phyloP scores from a whole-genome alignment of 1,140 invertebrate genomes.

The Drosophila persimilis region DNA sequence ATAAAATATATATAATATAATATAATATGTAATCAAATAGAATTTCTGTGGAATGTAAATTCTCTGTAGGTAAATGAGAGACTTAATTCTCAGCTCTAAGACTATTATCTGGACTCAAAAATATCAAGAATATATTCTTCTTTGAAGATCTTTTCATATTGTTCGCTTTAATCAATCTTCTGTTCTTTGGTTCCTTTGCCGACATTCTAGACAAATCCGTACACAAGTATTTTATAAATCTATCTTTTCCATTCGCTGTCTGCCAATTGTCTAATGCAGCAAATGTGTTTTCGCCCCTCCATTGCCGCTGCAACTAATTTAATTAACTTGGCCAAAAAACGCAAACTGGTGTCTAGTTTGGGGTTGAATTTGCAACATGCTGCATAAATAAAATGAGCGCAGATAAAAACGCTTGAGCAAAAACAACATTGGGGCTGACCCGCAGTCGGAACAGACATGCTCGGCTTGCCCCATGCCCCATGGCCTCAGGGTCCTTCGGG shows the following conservation, averaged over 20 bases:
- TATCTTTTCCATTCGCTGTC: conserved; percentile 5
- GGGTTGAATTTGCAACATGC: conserved; percentile 43
- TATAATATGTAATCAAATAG: no score
- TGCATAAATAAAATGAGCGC: conserved; percentile 68
- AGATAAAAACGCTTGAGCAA: conserved; percentile 53
- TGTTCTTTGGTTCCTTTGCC: no score
- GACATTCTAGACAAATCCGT: neutral
- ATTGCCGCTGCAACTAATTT: conserved; percentile 42
- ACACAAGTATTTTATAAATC: conserved; percentile 23
- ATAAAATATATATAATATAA: no score
- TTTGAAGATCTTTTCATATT: no score
- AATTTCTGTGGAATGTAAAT: no score
- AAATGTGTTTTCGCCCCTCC: neutral
- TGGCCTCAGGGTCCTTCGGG: conserved; percentile 30
- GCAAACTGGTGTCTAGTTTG: conserved; percentile 27
- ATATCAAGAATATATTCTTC: no score
- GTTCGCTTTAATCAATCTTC: no score
- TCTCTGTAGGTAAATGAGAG: no score
- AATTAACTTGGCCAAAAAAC: conserved; percentile 60
- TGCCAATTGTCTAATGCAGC: conserved; percentile 50
- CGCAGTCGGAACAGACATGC: conserved; percentile 8
- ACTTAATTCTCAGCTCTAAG: no score
- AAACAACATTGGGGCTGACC: conserved; percentile 45
- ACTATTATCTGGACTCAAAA: no score
- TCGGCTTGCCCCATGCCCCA: neutral